Evolutionary conservation across 2,797 vertebrate genomes (phyloP).

Genomic region (Setipinna tenuifilis): DNA sequence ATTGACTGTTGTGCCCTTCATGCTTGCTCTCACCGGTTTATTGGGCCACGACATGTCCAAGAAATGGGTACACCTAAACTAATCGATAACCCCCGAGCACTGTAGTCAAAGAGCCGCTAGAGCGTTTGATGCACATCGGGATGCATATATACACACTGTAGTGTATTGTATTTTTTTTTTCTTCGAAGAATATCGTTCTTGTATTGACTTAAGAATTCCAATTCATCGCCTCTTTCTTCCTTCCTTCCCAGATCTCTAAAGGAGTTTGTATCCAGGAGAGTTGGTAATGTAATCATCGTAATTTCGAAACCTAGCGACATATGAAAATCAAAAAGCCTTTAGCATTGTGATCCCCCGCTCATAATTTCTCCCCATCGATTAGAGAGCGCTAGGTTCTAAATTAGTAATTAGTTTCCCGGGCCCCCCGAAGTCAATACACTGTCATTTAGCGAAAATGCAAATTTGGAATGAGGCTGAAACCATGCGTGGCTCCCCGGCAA

Average conservation of each 20-base stretch:
- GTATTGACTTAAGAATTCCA: not conserved
- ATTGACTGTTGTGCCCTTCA: conserved; percentile 5
- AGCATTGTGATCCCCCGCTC: not conserved
- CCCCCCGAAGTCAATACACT: not conserved
- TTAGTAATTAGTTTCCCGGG: conserved; percentile 10
- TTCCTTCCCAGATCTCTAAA: not conserved
- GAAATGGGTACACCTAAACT: conserved; percentile 15
- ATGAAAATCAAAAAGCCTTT: conserved; percentile 20
- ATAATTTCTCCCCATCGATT: conserved; percentile 20
- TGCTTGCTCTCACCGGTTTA: conserved; percentile 15
- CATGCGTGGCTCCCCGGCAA: not conserved
- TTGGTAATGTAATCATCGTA: not conserved
- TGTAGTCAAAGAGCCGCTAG: not conserved
- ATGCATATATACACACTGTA: not conserved
- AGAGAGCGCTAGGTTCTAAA: not conserved
- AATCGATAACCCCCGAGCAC: not conserved
- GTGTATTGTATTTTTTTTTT: not conserved
- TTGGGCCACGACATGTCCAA: not conserved
- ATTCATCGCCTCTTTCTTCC: not conserved
- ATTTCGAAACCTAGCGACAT: not conserved
- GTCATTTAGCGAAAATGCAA: conserved; percentile 18
- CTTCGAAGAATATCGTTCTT: not conserved
- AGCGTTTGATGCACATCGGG: not conserved
- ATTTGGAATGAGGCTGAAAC: conserved; percentile 11
- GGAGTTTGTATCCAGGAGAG: not conserved